Evolutionary conservation across 2,113 vertebrate genomes (phyloP).

Genomic region (Lanius collurio): DNA sequence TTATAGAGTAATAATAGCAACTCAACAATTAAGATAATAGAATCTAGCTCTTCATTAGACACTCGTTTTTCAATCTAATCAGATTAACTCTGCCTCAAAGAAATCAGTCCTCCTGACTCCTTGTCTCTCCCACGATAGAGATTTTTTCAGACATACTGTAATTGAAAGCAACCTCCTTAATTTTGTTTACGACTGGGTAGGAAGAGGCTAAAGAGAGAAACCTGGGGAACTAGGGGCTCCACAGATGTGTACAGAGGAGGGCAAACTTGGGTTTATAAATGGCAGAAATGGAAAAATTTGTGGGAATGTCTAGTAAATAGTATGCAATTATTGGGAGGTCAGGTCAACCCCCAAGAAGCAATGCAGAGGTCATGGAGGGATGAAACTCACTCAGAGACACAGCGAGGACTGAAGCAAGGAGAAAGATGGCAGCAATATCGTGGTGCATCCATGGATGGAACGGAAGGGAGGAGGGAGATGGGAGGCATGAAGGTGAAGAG

Average conservation of each 20-base stretch:
- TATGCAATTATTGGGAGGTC: background rate
- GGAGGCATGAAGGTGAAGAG: background rate
- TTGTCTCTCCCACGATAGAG: background rate
- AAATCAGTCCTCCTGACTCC: background rate
- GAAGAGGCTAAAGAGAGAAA: background rate
- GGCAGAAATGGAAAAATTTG: background rate
- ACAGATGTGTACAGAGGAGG: background rate
- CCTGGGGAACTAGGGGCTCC: background rate
- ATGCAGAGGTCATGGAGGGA: background rate
- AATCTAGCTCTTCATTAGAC: background rate
- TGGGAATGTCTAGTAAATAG: background rate
- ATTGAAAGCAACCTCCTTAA: background rate
- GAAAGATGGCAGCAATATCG: background rate
- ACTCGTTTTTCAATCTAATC: background rate
- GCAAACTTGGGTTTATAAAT: background rate
- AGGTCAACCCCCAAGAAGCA: background rate
- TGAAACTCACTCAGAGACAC: background rate
- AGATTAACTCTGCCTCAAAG: background rate
- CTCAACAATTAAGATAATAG: background rate
- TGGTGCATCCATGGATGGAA: background rate
- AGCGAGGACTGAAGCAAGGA: background rate
- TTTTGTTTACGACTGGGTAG: background rate
- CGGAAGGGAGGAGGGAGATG: background rate
- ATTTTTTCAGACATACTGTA: background rate
- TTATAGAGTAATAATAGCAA: background rate